Percentiles rank a stretch among this genome's conserved stretches.
Conservation (phyloP, 2,113 vertebrate genomes). For the Noctilio leporinus region DNA sequence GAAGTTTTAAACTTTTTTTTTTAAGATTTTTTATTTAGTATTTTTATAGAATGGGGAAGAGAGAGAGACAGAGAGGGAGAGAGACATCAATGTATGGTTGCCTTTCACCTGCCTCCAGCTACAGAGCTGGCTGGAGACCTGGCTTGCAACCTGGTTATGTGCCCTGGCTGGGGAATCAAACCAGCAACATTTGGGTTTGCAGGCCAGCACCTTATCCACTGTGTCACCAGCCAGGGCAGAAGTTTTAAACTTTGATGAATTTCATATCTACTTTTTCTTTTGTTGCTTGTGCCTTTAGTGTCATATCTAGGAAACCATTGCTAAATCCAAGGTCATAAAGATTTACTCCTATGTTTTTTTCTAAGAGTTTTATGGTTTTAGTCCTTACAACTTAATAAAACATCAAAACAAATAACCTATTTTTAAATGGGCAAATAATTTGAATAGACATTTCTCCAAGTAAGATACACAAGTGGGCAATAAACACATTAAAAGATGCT, state of each 20-base stretch:
- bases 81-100: no score
- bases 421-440: neutral
- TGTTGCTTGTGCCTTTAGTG: neutral
- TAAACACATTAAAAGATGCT: neutral
- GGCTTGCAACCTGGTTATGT: no score
- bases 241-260: neutral
- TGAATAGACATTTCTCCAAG: neutral
- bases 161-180: no score
- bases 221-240: no score
- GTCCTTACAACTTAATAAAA: neutral
- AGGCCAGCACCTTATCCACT: no score
- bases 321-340: neutral
- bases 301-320: neutral
- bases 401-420: neutral
- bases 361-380: neutral
- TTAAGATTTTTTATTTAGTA: no score
- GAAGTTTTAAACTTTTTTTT: neutral
- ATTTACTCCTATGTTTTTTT: neutral
- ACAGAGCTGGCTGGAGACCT: no score
- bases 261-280: neutral
- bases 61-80: no score
- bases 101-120: no score
- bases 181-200: no score
- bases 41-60: no score
- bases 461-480: neutral